Conservation (phyloP, 2,797 vertebrate species). For the Bryconaethiops microstoma region DNA sequence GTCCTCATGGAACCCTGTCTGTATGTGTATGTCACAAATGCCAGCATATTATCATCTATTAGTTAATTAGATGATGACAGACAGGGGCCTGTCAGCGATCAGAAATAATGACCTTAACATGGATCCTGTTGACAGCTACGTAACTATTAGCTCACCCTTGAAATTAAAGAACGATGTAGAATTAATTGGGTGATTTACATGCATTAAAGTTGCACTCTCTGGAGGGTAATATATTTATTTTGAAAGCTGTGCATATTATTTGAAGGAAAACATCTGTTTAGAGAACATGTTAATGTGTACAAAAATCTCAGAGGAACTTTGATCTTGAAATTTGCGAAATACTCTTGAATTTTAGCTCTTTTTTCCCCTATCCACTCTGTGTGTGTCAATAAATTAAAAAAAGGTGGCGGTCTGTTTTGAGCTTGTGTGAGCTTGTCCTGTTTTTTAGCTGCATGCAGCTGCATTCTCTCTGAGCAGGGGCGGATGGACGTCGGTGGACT, state of each 20-base stretch:
- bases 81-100: conserved; percentile 5
- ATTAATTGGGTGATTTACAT: conserved; percentile 3
- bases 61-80: conserved; percentile 12
- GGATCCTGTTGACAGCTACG: background rate
- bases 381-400: conserved; percentile 39
- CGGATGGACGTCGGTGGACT: conserved; percentile 27
- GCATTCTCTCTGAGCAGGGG: conserved; percentile 53
- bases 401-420: conserved; percentile 73
- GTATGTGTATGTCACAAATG: conserved; percentile 2
- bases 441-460: conserved; percentile 59
- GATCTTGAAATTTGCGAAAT: background rate
- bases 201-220: conserved; percentile 9
- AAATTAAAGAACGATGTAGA: background rate
- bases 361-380: conserved; percentile 20
- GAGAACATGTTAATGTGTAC: conserved; percentile 27
- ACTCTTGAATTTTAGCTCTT: conserved; percentile 33
- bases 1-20: conserved; percentile 10
- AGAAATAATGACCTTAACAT: conserved; percentile 5
- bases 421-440: conserved; percentile 62
- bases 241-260: conserved; percentile 17
- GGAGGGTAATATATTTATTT: conserved; percentile 31
- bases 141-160: conserved; percentile 17
- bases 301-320: conserved; percentile 16
- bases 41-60: conserved; percentile 10
- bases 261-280: conserved; percentile 41